Evolutionary conservation across 1,140 invertebrate species (phyloP).

Genomic region (Helicoverpa zea): DNA sequence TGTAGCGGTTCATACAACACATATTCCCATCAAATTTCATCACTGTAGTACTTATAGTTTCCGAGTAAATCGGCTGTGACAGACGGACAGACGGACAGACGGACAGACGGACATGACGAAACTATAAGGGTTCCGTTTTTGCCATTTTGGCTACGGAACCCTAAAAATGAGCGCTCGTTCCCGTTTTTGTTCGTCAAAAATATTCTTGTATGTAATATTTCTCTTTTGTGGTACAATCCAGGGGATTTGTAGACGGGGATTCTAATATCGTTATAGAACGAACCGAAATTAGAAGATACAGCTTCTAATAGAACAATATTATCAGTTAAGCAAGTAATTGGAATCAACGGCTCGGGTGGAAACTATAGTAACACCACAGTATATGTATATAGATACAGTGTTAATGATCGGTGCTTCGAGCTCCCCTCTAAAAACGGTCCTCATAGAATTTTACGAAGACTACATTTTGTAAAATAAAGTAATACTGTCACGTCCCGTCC

Average conservation of each 20-base stretch:
- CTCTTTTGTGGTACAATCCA: not conserved
- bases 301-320: constrained; percentile 52
- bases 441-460: constrained; percentile 78
- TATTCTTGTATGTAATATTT: not conserved
- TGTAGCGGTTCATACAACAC: no score
- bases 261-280: constrained; percentile 28
- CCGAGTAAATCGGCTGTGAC: no score
- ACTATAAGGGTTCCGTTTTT: no score
- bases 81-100: no score
- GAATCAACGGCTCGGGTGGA: constrained; percentile 62
- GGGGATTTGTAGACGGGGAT: constrained; percentile 3
- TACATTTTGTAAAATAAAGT: constrained; percentile 76
- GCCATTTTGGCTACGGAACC: no score
- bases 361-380: constrained; percentile 45
- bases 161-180: not conserved
- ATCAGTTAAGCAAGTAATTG: constrained; percentile 62
- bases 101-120: no score
- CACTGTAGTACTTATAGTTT: no score
- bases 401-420: constrained; percentile 65
- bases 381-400: constrained; percentile 61
- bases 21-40: no score
- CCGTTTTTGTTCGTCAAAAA: not conserved
- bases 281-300: constrained; percentile 44
- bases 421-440: constrained; percentile 59
- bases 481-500: constrained; percentile 58